Percentiles rank a stretch among this genome's conserved stretches.
Evolutionary conservation across 2,797 vertebrate species (phyloP).

Genomic region (Aratinga solstitialis): DNA sequence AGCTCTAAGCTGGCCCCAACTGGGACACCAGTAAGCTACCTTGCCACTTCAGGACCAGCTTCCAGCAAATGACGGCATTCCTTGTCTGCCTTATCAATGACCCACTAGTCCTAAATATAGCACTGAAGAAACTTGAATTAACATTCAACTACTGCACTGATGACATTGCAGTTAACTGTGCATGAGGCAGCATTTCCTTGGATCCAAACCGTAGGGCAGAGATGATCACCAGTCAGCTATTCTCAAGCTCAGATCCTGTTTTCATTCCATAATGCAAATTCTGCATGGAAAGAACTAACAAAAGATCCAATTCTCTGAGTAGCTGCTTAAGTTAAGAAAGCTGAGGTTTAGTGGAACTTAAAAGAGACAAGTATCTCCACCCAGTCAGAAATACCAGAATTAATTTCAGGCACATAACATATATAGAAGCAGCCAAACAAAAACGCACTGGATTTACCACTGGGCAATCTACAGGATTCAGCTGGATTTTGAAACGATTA

Average conservation of each 20-base stretch:
- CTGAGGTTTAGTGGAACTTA: background rate
- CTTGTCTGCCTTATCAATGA: background rate
- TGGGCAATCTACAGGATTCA: background rate
- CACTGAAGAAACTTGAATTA: background rate
- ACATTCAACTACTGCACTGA: background rate
- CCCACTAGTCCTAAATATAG: background rate
- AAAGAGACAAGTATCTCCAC: background rate
- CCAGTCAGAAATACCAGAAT: background rate
- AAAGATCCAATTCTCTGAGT: background rate
- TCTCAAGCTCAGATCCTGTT: background rate
- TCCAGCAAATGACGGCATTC: background rate
- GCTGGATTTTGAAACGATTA: background rate
- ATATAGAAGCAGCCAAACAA: background rate
- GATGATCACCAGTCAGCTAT: background rate
- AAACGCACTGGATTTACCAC: background rate
- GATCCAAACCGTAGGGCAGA: background rate
- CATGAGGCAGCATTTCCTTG: background rate
- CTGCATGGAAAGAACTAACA: background rate
- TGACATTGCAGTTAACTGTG: background rate
- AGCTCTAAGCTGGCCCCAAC: background rate
- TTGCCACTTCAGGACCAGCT: background rate
- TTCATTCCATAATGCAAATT: background rate
- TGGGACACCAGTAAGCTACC: background rate
- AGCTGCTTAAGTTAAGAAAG: background rate
- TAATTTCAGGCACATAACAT: background rate